Evolutionary conservation across 2,113 vertebrate genomes (phyloP).

Genomic region (Reinhardtius hippoglossoides): DNA sequence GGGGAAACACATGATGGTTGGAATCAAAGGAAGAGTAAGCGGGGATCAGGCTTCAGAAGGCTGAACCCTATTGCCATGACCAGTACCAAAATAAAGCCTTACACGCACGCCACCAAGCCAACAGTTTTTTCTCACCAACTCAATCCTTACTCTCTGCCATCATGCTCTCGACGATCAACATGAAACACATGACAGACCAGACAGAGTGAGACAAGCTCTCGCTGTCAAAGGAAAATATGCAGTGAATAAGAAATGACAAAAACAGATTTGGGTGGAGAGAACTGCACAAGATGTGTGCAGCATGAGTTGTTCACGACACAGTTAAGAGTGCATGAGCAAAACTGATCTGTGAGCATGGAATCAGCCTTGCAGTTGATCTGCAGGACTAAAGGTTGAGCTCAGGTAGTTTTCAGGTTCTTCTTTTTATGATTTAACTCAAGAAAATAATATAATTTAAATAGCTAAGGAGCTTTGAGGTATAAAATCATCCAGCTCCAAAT

Average conservation of each 20-base stretch:
- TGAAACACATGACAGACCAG: not conserved
- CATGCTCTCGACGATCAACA: not conserved
- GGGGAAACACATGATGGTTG: slow-evolving; percentile 28
- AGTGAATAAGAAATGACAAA: not conserved
- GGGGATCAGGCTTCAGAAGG: slow-evolving; percentile 8
- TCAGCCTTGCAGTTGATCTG: not conserved
- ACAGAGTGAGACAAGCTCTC: not conserved
- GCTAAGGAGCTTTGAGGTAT: not conserved
- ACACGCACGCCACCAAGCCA: not conserved
- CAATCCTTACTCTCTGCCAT: not conserved
- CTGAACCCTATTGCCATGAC: slow-evolving; percentile 1
- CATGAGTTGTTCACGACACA: not conserved
- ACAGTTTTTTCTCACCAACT: not conserved
- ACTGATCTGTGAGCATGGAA: not conserved
- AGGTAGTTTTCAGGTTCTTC: too few relatives aligned
- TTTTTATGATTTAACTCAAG: not conserved
- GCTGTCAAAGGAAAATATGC: slow-evolving; percentile 1
- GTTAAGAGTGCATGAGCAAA: not conserved
- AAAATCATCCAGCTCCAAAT: not conserved
- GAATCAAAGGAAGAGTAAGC: slow-evolving; percentile 22
- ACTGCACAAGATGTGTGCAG: not conserved
- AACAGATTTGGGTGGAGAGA: not conserved
- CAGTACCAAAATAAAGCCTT: not conserved
- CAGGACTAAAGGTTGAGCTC: too few relatives aligned
- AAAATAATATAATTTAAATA: not conserved